phyloP scores from a whole-genome alignment of 2,888 invertebrate species.

The Girardia tigrina region DNA sequence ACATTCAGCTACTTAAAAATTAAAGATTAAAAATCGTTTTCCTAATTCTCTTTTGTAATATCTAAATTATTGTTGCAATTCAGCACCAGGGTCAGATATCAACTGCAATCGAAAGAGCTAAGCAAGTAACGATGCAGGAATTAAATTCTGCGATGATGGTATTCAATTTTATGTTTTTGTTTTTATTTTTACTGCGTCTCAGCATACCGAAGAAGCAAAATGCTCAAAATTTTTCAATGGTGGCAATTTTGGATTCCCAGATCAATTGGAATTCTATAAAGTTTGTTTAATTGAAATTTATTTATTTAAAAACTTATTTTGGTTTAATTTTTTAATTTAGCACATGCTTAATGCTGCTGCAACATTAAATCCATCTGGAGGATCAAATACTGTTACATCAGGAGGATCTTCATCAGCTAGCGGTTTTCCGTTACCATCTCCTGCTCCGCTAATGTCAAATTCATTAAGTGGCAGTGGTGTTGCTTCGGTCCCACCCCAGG shows the following conservation, averaged over 20 bases:
- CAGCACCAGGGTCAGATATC: conserved; percentile 18
- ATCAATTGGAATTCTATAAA: conserved; percentile 28
- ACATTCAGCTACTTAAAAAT: too few species aligned
- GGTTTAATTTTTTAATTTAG: not conserved
- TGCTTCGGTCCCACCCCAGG: not conserved
- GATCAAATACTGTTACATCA: not conserved
- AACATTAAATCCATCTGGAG: conserved; percentile 13
- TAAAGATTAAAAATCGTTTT: too few species aligned
- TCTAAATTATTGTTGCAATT: too few species aligned
- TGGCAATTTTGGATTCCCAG: conserved; percentile 20
- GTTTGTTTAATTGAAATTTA: not conserved
- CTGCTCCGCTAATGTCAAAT: conserved; percentile 23
- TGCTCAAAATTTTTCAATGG: conserved; percentile 33
- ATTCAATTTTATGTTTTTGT: not conserved
- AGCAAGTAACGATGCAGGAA: conserved; percentile 10
- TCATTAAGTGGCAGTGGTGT: not conserved
- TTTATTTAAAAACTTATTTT: too few species aligned
- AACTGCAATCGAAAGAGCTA: not conserved
- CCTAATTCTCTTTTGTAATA: too few species aligned
- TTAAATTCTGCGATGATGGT: conserved; percentile 14
- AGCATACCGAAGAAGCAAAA: conserved; percentile 30
- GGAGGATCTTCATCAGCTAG: conserved; percentile 3
- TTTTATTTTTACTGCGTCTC: too few species aligned
- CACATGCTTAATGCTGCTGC: conserved; percentile 23
- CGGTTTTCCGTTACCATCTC: conserved; percentile 6